Percentiles rank a stretch among this genome's conserved stretches.
Conservation (phyloP, 1,140 invertebrate genomes). For the Drosophila baimaii region DNA sequence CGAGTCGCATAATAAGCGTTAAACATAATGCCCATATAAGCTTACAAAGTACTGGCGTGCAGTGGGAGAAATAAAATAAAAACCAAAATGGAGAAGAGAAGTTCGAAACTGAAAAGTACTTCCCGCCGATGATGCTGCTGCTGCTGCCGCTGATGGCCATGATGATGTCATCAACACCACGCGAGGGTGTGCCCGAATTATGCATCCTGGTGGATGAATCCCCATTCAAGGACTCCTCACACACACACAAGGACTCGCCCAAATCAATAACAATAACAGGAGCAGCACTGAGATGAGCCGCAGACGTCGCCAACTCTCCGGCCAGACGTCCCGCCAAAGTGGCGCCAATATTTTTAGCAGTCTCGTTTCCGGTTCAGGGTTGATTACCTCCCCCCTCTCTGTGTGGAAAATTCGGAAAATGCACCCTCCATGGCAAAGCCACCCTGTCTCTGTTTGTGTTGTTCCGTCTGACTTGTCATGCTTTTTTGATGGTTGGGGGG, state of each 20-base stretch:
- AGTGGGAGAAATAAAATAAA: conserved; percentile 37
- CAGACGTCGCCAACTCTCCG: conserved; percentile 57
- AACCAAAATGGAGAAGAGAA: conserved; percentile 25
- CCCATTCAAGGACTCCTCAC: conserved; percentile 22
- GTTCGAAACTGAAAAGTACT: conserved; percentile 50
- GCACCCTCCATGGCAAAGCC: conserved; percentile 5
- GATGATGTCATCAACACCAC: conserved; percentile 61
- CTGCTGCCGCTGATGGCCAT: conserved; percentile 43
- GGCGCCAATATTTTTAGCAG: conserved; percentile 63
- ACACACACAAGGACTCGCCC: conserved; percentile 4
- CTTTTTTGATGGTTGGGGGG: conserved; percentile 47
- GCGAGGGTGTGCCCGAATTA: conserved; percentile 60
- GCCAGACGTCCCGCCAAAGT: conserved; percentile 61
- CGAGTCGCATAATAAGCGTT: conserved; percentile 64
- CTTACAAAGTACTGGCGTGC: conserved; percentile 21
- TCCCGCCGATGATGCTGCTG: conserved; percentile 47
- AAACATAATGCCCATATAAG: conserved; percentile 63
- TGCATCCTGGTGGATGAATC: conserved; percentile 54
- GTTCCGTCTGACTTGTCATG: conserved; percentile 53
- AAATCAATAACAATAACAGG: conserved; percentile 74
- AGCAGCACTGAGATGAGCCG: conserved; percentile 44
- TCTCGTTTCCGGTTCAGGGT: conserved; percentile 55
- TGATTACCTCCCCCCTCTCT: conserved; percentile 32
- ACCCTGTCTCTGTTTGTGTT: conserved; percentile 30
- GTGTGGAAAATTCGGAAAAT: conserved; percentile 5